Conservation (phyloP, 2,797 vertebrate species). For the Borostomias antarcticus region DNA sequence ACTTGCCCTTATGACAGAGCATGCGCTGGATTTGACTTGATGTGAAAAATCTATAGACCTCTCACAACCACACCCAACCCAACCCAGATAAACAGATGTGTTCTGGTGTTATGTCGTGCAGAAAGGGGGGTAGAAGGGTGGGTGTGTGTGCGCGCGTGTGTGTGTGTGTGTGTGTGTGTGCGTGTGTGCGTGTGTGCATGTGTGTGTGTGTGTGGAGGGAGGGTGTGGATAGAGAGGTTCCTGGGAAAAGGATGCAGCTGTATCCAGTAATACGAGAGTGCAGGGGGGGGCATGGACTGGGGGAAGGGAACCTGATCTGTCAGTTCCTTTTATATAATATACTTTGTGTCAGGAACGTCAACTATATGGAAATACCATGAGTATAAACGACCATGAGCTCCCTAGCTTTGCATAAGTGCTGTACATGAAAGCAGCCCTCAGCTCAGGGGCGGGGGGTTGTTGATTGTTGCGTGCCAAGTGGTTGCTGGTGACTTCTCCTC, state of each 20-base stretch:
- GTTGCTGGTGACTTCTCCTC: not conserved
- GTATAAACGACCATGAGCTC: slow-evolving; percentile 6
- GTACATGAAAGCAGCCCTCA: not conserved
- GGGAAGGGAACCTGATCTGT: slow-evolving; percentile 39
- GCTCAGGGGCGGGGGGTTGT: slow-evolving; percentile 5
- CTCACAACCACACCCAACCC: slow-evolving; percentile 53
- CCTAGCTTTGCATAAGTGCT: not conserved
- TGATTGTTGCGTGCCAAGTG: not conserved
- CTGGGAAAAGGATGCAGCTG: slow-evolving; percentile 42
- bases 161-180: not conserved
- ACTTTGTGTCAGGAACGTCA: slow-evolving; percentile 18
- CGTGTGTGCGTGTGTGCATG: slow-evolving; percentile 1
- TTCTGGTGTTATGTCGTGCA: slow-evolving; percentile 18
- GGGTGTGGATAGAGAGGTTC: slow-evolving; percentile 17
- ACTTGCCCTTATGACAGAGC: slow-evolving; percentile 37
- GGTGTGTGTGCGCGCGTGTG: not conserved
- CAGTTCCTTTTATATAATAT: slow-evolving; percentile 4
- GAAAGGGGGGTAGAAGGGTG: slow-evolving; percentile 10
- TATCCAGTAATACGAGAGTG: slow-evolving; percentile 31
- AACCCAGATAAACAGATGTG: slow-evolving; percentile 64
- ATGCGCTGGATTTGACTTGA: slow-evolving; percentile 46
- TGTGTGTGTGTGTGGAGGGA: slow-evolving; percentile 10
- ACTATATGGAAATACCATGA: slow-evolving; percentile 1
- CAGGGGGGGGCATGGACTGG: not conserved
- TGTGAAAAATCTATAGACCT: slow-evolving; percentile 54